Evolutionary conservation across 2,797 vertebrate species (phyloP).

Genomic region (Lates japonicus): DNA sequence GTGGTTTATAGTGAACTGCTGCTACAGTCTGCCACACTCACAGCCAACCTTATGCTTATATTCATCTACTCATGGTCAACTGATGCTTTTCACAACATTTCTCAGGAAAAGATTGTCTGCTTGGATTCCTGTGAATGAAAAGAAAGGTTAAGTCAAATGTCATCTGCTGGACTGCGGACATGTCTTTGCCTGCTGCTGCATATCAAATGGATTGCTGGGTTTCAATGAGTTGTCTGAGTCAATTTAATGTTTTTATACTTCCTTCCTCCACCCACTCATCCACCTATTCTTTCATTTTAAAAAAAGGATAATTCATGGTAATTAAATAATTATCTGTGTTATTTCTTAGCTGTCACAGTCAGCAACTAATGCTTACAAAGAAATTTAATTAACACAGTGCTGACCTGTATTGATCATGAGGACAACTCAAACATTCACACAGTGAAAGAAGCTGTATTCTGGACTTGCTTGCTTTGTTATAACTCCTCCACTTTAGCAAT

Average conservation of each 20-base stretch:
- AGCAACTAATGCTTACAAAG: neutral
- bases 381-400: constrained; percentile 9
- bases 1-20: neutral
- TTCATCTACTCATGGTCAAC: neutral
- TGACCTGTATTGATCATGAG: constrained; percentile 9
- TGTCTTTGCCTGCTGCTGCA: constrained; percentile 6
- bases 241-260: neutral
- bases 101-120: neutral
- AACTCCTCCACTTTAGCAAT: constrained; percentile 17
- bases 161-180: constrained; percentile 1
- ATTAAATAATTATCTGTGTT: neutral
- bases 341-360: neutral
- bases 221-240: neutral
- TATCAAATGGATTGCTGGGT: neutral
- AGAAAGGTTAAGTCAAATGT: neutral
- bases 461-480: neutral
- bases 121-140: neutral
- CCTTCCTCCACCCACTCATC: neutral
- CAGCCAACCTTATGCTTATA: neutral
- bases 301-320: neutral
- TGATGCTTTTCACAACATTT: neutral
- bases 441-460: neutral
- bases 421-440: neutral
- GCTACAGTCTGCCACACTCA: neutral
- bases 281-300: neutral